phyloP scores from a whole-genome alignment of 2,888 invertebrate genomes.

The Cloeon dipterum region DNA sequence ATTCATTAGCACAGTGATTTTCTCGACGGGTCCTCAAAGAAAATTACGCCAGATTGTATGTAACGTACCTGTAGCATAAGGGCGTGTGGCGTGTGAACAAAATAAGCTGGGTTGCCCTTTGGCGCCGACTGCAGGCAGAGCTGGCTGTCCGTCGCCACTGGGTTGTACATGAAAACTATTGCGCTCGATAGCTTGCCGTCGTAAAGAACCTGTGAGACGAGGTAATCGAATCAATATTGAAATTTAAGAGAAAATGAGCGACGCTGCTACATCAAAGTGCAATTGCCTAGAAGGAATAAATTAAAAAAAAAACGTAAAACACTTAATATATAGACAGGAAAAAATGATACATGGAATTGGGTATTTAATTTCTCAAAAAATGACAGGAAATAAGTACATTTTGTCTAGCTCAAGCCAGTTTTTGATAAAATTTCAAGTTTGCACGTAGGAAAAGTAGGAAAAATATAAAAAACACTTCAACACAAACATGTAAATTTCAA shows the following conservation, averaged over 20 bases:
- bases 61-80: slow-evolving; percentile 88
- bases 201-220: slow-evolving; percentile 71
- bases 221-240: no score
- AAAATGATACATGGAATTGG: slow-evolving; percentile 7
- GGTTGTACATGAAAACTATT: slow-evolving; percentile 99
- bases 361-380: no score
- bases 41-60: no score
- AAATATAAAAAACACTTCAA: no score
- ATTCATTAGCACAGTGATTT: no score
- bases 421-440: no score
- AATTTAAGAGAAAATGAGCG: not conserved
- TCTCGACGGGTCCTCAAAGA: no score
- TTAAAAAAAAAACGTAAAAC: slow-evolving; percentile 17
- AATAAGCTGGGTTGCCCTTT: slow-evolving; percentile 90
- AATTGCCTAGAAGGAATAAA: slow-evolving; percentile 5
- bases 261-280: not conserved
- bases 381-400: no score
- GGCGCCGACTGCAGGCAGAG: slow-evolving; percentile 95
- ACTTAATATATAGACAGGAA: slow-evolving; percentile 7
- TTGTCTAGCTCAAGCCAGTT: no score
- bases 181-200: slow-evolving; percentile 93
- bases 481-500: no score
- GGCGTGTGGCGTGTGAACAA: slow-evolving; percentile 98
- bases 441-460: no score
- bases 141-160: slow-evolving; percentile 97